phyloP scores from a whole-genome alignment of 2,113 vertebrate genomes.

The Herpetotheres cachinnans region DNA sequence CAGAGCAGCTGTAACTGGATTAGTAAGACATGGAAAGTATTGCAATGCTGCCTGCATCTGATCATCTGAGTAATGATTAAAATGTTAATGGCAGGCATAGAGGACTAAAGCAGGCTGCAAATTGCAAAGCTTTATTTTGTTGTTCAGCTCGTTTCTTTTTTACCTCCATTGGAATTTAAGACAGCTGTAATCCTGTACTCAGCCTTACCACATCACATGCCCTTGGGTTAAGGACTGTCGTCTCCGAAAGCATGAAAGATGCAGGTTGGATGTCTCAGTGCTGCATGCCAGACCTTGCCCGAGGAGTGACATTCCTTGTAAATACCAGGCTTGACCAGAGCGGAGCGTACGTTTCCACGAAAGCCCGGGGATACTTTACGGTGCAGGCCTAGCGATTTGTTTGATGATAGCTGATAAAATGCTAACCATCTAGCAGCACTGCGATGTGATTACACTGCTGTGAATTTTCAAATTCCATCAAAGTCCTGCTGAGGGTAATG shows the following conservation, averaged over 20 bases:
- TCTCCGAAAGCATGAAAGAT: not conserved
- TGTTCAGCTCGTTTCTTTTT: not conserved
- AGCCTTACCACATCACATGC: not conserved
- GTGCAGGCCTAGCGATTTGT: not conserved
- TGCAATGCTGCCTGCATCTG: slow-evolving; percentile 17
- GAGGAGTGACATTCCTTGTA: not conserved
- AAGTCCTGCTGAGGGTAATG: slow-evolving; percentile 33
- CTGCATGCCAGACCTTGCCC: not conserved
- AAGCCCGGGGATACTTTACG: not conserved
- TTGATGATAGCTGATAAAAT: slow-evolving; percentile 29
- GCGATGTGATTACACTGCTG: not conserved
- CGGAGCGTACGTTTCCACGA: not conserved
- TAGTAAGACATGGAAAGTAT: slow-evolving; percentile 54
- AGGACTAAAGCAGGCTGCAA: not conserved
- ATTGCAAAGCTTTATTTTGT: not conserved
- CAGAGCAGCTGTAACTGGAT: slow-evolving; percentile 54
- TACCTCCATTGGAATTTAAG: not conserved
- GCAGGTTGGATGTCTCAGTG: not conserved
- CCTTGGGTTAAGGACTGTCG: not conserved
- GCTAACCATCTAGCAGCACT: not conserved
- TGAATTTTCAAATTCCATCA: slow-evolving; percentile 31
- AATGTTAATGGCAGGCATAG: not conserved
- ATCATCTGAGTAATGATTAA: not conserved
- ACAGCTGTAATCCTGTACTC: not conserved
- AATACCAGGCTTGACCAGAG: not conserved